These are phyloP conservation scores for Petroica traversi DNA, from an alignment of 2,113 vertebrate genomes.

Conservation along the genomic window DNA sequence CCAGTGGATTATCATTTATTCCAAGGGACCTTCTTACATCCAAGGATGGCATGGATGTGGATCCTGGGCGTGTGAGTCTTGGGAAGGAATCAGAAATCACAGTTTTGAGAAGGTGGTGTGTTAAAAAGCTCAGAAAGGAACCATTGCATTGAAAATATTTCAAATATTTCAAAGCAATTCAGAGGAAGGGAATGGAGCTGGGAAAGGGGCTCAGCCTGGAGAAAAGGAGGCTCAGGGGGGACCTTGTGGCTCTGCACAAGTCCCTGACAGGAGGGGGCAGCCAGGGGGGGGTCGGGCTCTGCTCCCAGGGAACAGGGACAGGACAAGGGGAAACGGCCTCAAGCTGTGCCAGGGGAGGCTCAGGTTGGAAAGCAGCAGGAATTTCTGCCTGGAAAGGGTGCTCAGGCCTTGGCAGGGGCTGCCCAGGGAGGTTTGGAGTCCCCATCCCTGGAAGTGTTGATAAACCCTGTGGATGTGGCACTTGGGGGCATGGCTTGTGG, in stretches of 20 bases:
- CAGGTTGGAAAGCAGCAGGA: background rate
- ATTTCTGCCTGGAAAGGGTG: background rate
- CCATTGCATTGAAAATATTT: background rate
- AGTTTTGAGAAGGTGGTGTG: background rate
- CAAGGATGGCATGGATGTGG: no score
- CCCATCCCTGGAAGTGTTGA: background rate
- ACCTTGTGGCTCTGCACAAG: background rate
- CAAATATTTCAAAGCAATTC: background rate
- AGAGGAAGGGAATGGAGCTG: accelerated
- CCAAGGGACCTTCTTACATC: background rate
- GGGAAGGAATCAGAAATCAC: background rate
- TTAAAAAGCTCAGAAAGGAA: background rate
- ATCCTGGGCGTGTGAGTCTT: background rate
- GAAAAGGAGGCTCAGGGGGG: background rate
- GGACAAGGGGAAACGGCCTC: background rate
- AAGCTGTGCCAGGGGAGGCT: background rate
- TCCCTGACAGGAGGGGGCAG: background rate
- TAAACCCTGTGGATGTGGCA: background rate
- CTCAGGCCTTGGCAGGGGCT: background rate
- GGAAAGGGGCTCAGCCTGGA: background rate
- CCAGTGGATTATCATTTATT: background rate
- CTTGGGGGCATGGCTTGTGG: accelerated
- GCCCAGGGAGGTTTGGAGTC: background rate
- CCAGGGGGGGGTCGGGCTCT: background rate
- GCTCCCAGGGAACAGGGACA: background rate